Base-by-base conservation (phyloP, 1,140 invertebrate genomes). In the Brachionus calyciflorus region DNA sequence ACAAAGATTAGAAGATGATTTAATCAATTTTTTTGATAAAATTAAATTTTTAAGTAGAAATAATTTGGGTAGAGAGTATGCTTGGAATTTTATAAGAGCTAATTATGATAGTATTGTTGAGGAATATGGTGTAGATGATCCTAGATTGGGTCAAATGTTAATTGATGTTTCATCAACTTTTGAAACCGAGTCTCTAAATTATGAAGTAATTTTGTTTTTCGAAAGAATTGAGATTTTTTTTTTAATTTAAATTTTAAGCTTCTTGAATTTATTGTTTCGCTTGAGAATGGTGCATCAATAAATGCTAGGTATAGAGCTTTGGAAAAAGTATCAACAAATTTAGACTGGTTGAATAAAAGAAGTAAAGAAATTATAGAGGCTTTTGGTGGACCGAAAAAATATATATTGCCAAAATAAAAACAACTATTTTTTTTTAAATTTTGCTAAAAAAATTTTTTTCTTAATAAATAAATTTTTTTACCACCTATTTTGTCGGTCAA, bases 21-120 rank as follows among this genome's bases (percentile, higher is more conserved):
- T 28, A 4, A 46, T 46, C n/a, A 60, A 76, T 46, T 73, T 73
- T 73, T 73, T 73, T 55, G 69, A 73, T 24, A 73, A 51, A 28
- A 26, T 73, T 3, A 55, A 55, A 51, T 55, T 51, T 33, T 51
- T 73, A 7, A 51, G 44, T 12, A 51, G 40, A 51, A 73, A 73
- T 40, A 19, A 17, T 37, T 5, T 73, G n/a, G 69, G 69, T 19
- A 51, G 69, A 51, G 69, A 73, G 19, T 51, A 24, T 14, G 69
- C 30, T 12, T 73, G 69, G 69, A 55, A 73, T 24, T 73, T 4
- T 33, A 10, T 73, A 1, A 30, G 69, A 14, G 51, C 30, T 1
- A 73, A 73, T 40, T 73, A 19, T 73, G 46, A 49, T 33, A 17
- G 26, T 19, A 28, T 73, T 3, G 3, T 49, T 12, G 19, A 73